These are phyloP conservation scores for Toxonevra muliebris DNA, from an alignment of 2,888 invertebrate species.

Conservation along the genomic window DNA sequence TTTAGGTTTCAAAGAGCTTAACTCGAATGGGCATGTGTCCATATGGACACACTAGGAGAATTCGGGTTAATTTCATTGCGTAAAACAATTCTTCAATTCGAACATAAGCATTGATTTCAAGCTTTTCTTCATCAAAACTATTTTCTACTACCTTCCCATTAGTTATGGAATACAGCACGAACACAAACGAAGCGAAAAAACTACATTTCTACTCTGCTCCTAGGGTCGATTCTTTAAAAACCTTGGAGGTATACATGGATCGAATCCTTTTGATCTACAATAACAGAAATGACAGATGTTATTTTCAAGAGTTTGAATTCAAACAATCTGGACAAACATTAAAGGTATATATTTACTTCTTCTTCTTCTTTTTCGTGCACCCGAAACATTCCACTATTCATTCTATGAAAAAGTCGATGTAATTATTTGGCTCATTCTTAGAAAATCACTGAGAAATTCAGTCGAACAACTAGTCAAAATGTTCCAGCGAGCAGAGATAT, in stretches of 20 bases:
- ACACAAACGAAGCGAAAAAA: slow-evolving; percentile 51
- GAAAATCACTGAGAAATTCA: slow-evolving; percentile 73
- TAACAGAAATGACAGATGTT: slow-evolving; percentile 67
- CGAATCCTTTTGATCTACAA: slow-evolving; percentile 70
- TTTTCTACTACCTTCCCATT: slow-evolving; percentile 15
- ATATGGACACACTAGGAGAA: too few species aligned
- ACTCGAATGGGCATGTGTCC: too few species aligned
- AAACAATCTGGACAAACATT: slow-evolving; percentile 41
- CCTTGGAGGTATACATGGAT: slow-evolving; percentile 68
- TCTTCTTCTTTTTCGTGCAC: too few species aligned
- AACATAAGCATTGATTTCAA: too few species aligned
- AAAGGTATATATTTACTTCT: slow-evolving; percentile 42
- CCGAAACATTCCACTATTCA: too few species aligned
- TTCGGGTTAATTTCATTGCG: too few species aligned
- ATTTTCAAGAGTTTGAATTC: slow-evolving; percentile 50
- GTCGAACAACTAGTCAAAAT: slow-evolving; percentile 66
- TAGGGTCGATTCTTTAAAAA: slow-evolving; percentile 76
- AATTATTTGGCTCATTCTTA: slow-evolving; percentile 45
- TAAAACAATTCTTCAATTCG: too few species aligned
- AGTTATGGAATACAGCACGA: slow-evolving; percentile 52
- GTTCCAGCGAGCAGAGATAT: slow-evolving; percentile 72
- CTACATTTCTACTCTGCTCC: slow-evolving; percentile 65
- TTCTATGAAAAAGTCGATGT: too few species aligned
- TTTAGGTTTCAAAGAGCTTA: too few species aligned
- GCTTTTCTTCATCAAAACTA: too few species aligned